Evolutionary conservation across 2,797 vertebrate genomes (phyloP).

Genomic region (Setipinna tenuifilis): DNA sequence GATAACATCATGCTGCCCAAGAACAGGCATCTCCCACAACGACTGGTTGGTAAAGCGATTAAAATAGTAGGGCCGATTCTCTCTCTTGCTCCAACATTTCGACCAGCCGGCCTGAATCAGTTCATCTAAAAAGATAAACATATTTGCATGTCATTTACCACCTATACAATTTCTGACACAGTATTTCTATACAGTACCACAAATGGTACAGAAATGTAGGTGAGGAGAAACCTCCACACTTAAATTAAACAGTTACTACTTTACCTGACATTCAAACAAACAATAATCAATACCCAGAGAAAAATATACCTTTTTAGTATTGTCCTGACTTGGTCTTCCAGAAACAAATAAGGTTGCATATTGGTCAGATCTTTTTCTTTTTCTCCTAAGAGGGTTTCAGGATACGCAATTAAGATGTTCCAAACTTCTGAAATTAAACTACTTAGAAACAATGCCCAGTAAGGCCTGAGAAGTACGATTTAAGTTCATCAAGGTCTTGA

Average conservation of each 20-base stretch:
- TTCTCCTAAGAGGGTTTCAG: too few species aligned
- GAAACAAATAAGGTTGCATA: too few species aligned
- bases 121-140: constrained; percentile 80
- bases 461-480: too few species aligned
- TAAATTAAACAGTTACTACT: neutral
- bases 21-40: constrained; percentile 95
- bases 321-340: too few species aligned
- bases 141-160: neutral
- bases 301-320: too few species aligned
- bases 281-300: neutral
- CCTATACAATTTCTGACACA: neutral
- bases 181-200: neutral
- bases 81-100: constrained; percentile 97
- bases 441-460: too few species aligned
- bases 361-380: too few species aligned
- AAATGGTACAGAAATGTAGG: neutral
- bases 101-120: constrained; percentile 96
- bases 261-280: neutral
- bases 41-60: constrained; percentile 99
- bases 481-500: too few species aligned
- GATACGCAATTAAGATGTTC: too few species aligned
- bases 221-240: neutral
- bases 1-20: constrained; percentile 95
- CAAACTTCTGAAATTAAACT: too few species aligned
- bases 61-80: constrained; percentile 95